These are phyloP conservation scores for Aplochiton taeniatus DNA, from an alignment of 2,797 vertebrate genomes.

Conservation along the genomic window DNA sequence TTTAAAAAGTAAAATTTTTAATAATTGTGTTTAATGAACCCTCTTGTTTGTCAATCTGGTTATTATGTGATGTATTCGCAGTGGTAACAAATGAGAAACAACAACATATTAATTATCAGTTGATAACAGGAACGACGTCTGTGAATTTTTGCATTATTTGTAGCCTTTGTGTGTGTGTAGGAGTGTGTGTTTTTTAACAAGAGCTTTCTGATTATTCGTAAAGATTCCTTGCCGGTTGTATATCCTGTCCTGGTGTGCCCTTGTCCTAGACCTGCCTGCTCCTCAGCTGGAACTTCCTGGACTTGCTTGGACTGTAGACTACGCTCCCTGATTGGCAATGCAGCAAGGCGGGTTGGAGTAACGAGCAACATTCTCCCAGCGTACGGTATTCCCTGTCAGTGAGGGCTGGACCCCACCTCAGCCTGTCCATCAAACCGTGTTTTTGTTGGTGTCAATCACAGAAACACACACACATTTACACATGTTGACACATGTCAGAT, in stretches of 20 bases:
- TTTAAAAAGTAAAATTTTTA: too few relatives aligned
- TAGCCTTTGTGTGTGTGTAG: too few relatives aligned
- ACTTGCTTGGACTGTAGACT: slow-evolving; percentile 27
- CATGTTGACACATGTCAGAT: not conserved
- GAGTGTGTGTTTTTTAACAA: too few relatives aligned
- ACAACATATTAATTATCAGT: too few relatives aligned
- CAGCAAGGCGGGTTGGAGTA: slow-evolving; percentile 41
- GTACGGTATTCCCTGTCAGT: slow-evolving; percentile 16
- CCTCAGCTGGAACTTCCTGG: slow-evolving; percentile 1
- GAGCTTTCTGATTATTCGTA: not conserved
- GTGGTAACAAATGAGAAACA: too few relatives aligned
- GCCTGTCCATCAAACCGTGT: slow-evolving; percentile 45
- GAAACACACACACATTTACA: not conserved
- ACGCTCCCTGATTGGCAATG: slow-evolving; percentile 37
- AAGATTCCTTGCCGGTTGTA: not conserved
- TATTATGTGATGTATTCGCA: too few relatives aligned
- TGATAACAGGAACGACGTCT: too few relatives aligned
- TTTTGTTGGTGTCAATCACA: slow-evolving; percentile 48
- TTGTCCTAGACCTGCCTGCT: not conserved
- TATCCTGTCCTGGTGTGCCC: not conserved
- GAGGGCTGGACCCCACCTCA: slow-evolving; percentile 25
- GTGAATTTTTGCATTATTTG: too few relatives aligned
- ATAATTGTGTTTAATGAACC: too few relatives aligned
- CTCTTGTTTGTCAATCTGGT: too few relatives aligned
- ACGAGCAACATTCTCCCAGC: slow-evolving; percentile 27